phyloP scores from a whole-genome alignment of 2,888 invertebrate species.

The Brachynemurus nebulosus region DNA sequence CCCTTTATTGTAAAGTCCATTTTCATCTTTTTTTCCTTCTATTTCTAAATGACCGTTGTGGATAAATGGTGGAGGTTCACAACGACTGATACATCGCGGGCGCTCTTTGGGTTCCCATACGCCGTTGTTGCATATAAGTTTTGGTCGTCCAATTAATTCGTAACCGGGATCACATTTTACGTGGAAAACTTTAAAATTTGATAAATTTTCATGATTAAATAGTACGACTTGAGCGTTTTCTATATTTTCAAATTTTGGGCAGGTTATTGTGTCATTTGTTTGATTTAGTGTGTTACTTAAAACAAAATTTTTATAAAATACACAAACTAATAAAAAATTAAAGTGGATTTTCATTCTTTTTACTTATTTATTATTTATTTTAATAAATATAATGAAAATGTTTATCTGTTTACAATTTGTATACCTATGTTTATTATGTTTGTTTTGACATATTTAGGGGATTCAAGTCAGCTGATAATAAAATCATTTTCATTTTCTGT shows the following conservation, averaged over 20 bases:
- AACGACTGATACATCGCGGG: conserved; percentile 25
- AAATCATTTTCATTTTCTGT: no score
- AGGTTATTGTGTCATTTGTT: conserved; percentile 16
- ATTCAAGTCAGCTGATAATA: no score
- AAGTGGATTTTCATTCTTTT: no score
- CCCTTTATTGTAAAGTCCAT: conserved; percentile 25
- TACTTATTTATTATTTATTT: no score
- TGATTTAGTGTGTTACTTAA: conserved; percentile 13
- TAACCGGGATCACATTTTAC: conserved; percentile 26
- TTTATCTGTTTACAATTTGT: no score
- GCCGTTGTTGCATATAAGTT: conserved; percentile 27
- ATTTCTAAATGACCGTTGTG: conserved; percentile 25
- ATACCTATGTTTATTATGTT: no score
- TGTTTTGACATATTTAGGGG: no score
- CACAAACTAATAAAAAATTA: no score
- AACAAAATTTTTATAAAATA: no score
- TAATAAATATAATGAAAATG: no score
- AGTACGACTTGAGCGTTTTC: conserved; percentile 19
- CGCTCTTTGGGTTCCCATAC: conserved; percentile 24
- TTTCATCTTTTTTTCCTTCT: conserved; percentile 21
- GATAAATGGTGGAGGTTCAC: conserved; percentile 26
- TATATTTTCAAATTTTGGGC: conserved; percentile 22
- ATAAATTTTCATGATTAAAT: background rate
- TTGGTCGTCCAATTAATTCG: conserved; percentile 27
- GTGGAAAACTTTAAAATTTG: conserved; percentile 12